Percentiles rank a stretch among this genome's conserved stretches.
These are phyloP conservation scores for Lordiphosa stackelbergi DNA, from an alignment of 1,140 invertebrate genomes.

Conservation along the genomic window DNA sequence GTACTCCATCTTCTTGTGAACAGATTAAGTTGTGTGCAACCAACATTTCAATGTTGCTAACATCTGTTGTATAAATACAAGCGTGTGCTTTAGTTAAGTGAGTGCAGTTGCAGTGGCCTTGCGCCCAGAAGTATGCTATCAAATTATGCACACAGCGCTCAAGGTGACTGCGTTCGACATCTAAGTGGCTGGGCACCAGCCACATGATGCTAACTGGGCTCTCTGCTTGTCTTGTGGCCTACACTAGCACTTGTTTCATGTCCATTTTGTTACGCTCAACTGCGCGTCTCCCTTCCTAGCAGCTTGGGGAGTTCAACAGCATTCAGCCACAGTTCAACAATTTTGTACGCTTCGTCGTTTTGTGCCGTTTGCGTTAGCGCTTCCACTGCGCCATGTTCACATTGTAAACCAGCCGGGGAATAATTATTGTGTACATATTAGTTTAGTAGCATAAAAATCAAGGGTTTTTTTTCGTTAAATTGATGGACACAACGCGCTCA, in stretches of 20 bases:
- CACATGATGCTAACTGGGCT: neutral
- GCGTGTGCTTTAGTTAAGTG: slow-evolving; percentile 26
- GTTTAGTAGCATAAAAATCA: slow-evolving; percentile 53
- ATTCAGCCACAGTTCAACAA: slow-evolving; percentile 43
- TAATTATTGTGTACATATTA: slow-evolving; percentile 75
- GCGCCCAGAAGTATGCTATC: slow-evolving; percentile 15
- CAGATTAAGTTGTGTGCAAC: slow-evolving; percentile 28
- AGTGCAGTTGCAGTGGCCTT: slow-evolving; percentile 2
- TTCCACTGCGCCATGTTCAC: slow-evolving; percentile 55
- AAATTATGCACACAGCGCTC: slow-evolving; percentile 16
- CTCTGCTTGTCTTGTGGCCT: slow-evolving; percentile 6
- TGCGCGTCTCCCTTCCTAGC: slow-evolving; percentile 10
- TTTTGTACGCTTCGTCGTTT: slow-evolving; percentile 47
- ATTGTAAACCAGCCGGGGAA: slow-evolving; percentile 71
- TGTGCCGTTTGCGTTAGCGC: slow-evolving; percentile 35
- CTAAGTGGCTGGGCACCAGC: slow-evolving; percentile 9
- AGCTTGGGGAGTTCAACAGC: slow-evolving; percentile 50
- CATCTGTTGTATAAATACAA: too few relatives aligned
- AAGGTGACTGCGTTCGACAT: slow-evolving; percentile 10
- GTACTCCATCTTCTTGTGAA: too few relatives aligned
- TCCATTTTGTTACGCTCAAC: slow-evolving; percentile 49
- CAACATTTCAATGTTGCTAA: too few relatives aligned
- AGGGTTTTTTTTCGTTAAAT: slow-evolving; percentile 57
- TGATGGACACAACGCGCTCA: slow-evolving; percentile 6
- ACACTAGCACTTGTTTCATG: slow-evolving; percentile 33